Evolutionary conservation across 2,113 vertebrate genomes (phyloP).

Genomic region (Otis tarda): DNA sequence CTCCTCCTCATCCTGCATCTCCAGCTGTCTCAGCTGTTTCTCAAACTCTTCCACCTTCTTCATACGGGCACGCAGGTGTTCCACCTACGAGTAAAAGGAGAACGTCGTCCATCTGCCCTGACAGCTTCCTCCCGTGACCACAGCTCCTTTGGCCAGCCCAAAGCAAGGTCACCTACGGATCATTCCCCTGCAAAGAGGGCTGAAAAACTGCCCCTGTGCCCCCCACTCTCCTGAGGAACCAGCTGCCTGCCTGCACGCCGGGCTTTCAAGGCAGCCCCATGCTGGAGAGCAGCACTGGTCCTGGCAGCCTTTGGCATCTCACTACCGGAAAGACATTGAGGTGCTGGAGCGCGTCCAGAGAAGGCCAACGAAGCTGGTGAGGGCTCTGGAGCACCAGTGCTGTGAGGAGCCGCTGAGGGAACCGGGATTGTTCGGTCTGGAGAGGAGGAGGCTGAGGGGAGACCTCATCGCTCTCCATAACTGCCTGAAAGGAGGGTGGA

Average conservation of each 20-base stretch:
- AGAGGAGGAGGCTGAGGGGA: not conserved
- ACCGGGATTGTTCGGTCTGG: not conserved
- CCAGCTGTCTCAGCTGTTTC: slow-evolving; percentile 67
- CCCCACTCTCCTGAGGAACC: not conserved
- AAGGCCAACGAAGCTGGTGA: not conserved
- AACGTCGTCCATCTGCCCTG: not conserved
- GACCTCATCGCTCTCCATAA: not conserved
- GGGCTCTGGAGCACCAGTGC: not conserved
- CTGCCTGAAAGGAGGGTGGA: not conserved
- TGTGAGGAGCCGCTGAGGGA: too few species aligned
- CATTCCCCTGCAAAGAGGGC: not conserved
- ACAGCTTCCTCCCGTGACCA: not conserved
- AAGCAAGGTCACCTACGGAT: not conserved
- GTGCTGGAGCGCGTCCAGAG: rapidly evolving
- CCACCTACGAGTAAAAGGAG: slow-evolving; percentile 66
- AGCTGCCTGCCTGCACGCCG: rapidly evolving
- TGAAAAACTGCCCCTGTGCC: not conserved
- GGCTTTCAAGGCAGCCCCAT: not conserved
- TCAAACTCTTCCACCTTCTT: slow-evolving; percentile 78
- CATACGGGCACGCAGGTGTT: slow-evolving; percentile 69
- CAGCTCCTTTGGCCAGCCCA: not conserved
- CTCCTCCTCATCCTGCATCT: slow-evolving; percentile 72
- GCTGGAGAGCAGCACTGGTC: not conserved
- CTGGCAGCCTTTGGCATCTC: not conserved
- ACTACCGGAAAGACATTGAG: rapidly evolving